Conservation (phyloP, 2,888 invertebrate genomes). For the Acleris emargana region DNA sequence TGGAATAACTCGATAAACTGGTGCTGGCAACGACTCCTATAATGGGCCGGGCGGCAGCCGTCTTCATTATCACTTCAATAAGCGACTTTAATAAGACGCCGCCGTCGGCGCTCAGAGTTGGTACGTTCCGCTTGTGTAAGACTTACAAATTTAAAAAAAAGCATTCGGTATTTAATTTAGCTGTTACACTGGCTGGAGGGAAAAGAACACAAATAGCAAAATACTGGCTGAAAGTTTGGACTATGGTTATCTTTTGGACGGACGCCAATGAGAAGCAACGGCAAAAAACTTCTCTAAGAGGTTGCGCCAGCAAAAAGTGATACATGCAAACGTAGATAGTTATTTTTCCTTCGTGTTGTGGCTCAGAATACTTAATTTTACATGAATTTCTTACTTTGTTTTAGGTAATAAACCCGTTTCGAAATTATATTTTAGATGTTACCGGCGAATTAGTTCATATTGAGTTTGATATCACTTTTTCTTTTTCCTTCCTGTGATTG, state of each 20-base stretch:
- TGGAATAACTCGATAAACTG: conserved; percentile 46
- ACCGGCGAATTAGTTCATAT: no score
- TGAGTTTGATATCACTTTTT: no score
- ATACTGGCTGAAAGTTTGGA: conserved; percentile 7
- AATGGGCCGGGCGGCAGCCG: conserved; percentile 43
- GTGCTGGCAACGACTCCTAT: conserved; percentile 38
- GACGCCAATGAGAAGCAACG: conserved; percentile 5
- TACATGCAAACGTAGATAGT: not conserved
- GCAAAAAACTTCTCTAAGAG: conserved; percentile 1
- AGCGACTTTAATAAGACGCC: conserved; percentile 54
- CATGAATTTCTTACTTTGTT: no score
- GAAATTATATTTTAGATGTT: no score
- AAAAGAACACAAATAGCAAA: not conserved
- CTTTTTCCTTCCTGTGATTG: no score
- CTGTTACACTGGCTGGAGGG: not conserved
- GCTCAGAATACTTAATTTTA: no score
- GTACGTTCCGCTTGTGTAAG: conserved; percentile 34
- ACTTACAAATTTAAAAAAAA: not conserved
- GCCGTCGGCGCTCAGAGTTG: conserved; percentile 37
- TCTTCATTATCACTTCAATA: conserved; percentile 58
- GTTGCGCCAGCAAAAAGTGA: not conserved
- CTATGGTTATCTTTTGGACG: conserved; percentile 17
- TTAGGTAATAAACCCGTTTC: no score
- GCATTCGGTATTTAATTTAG: conserved; percentile 9
- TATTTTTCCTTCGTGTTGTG: no score